Percentiles rank a stretch among this genome's conserved stretches.
Evolutionary conservation across 1,140 invertebrate genomes (phyloP).

Genomic region (Orchesella cincta): DNA sequence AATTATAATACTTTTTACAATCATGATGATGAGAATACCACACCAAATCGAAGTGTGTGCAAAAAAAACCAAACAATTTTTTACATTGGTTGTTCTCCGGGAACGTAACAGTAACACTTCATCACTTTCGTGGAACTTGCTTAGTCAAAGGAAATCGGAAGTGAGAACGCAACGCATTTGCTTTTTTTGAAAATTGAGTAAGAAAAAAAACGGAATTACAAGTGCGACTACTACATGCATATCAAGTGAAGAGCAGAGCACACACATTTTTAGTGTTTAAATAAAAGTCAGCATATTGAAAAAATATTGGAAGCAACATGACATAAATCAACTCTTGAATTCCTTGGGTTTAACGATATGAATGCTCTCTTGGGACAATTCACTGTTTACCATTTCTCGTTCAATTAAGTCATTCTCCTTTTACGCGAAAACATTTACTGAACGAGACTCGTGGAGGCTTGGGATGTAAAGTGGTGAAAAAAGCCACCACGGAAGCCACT

Average conservation of each 20-base stretch:
- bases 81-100: no score
- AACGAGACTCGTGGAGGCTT: neutral
- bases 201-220: no score
- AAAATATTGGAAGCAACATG: slow-evolving; percentile 25
- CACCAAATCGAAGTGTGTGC: no score
- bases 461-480: neutral
- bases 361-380: slow-evolving; percentile 5
- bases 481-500: neutral
- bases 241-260: no score
- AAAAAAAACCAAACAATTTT: no score
- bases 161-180: no score
- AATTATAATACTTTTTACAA: neutral
- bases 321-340: slow-evolving; percentile 1
- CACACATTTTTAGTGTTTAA: no score
- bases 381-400: slow-evolving; percentile 15
- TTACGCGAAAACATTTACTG: neutral
- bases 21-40: neutral
- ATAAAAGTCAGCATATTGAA: slow-evolving; percentile 11
- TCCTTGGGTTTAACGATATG: neutral
- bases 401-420: slow-evolving; percentile 23
- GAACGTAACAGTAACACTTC: no score
- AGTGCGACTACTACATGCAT: no score
- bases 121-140: no score
- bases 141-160: no score
- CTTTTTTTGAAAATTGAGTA: no score